Conservation (phyloP, 2,113 vertebrate species). For the Crotophaga sulcirostris region DNA sequence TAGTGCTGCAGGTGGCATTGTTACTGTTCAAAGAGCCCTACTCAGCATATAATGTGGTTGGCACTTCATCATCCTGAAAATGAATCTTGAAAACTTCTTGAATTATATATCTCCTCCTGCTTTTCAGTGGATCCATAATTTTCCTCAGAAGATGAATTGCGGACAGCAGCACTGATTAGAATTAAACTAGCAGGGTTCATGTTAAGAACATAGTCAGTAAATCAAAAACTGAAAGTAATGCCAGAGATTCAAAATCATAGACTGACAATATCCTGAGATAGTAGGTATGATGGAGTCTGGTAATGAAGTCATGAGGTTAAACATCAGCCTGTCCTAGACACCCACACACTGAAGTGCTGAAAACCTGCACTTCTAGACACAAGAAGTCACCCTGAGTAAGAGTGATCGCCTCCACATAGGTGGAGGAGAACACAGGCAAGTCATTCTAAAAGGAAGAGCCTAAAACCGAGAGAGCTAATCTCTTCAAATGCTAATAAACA, state of each 20-base stretch:
- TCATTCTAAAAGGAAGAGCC: neutral
- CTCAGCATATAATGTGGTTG: constrained; percentile 43
- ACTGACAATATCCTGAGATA: neutral
- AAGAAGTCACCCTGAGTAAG: neutral
- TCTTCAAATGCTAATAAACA: neutral
- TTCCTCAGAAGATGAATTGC: constrained; percentile 52
- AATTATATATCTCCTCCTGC: constrained; percentile 65
- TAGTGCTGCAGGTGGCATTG: constrained; percentile 72
- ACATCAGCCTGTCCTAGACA: neutral
- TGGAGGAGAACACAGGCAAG: neutral
- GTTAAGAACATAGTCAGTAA: constrained; percentile 68
- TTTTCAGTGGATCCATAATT: constrained; percentile 59
- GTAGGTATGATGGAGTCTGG: neutral
- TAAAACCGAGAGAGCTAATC: neutral
- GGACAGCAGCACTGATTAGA: constrained; percentile 46
- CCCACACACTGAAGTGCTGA: neutral
- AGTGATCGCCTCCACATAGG: no score
- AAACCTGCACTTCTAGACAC: neutral
- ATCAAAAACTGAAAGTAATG: constrained; percentile 39
- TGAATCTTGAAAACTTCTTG: constrained; percentile 71
- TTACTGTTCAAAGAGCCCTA: constrained; percentile 66
- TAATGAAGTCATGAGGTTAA: constrained; percentile 21
- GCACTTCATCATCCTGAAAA: constrained; percentile 63
- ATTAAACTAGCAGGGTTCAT: constrained; percentile 65
- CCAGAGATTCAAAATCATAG: neutral